phyloP scores from a whole-genome alignment of 1,140 invertebrate species.

The Drosophila jambulina region DNA sequence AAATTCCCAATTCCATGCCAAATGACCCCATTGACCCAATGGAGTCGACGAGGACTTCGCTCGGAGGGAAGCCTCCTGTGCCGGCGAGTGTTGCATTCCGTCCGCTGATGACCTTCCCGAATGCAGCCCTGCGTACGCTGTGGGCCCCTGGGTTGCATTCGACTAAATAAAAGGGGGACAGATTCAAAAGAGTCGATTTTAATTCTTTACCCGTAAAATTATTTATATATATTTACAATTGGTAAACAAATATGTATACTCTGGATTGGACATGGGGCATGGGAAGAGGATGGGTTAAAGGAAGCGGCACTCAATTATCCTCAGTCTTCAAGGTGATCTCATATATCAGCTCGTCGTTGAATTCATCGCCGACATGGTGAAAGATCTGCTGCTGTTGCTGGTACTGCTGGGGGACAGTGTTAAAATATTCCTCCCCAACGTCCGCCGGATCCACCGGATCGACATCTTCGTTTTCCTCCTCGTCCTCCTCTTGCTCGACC shows the following conservation, averaged over 20 bases:
- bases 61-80: neutral
- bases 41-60: too few species aligned
- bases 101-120: conserved; percentile 6
- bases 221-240: conserved; percentile 22
- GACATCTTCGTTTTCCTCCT: conserved; percentile 1
- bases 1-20: conserved; percentile 9
- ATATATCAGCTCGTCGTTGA: conserved; percentile 66
- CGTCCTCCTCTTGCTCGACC: conserved; percentile 10
- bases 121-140: conserved; percentile 26
- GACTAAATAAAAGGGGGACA: neutral
- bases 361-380: conserved; percentile 18
- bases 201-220: neutral
- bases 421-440: conserved; percentile 26
- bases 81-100: conserved; percentile 23
- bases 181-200: conserved; percentile 6
- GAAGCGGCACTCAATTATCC: conserved; percentile 54
- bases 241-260: neutral
- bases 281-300: neutral
- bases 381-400: conserved; percentile 21
- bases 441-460: neutral
- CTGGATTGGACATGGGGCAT: neutral
- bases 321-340: conserved; percentile 78
- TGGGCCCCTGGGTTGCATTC: conserved; percentile 24
- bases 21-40: conserved; percentile 5
- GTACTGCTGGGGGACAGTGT: conserved; percentile 17